These are phyloP conservation scores for Peromyscus attwateri DNA, from an alignment of 2,797 vertebrate species.

Conservation along the genomic window DNA sequence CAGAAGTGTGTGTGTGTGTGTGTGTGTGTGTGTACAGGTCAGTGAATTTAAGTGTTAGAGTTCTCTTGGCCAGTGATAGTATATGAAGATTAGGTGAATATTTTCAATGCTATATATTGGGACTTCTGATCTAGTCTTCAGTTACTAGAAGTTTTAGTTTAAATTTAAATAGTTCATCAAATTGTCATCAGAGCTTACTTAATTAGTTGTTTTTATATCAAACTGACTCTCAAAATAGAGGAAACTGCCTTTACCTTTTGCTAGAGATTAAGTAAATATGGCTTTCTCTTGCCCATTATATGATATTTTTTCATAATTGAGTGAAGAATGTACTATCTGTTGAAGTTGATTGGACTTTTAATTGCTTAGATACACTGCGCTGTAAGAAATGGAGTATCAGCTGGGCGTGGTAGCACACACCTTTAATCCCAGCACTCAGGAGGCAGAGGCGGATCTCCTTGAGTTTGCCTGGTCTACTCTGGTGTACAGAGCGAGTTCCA, in stretches of 20 bases:
- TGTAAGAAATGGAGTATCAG: slow-evolving; percentile 40
- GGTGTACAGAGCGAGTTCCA: too few species aligned
- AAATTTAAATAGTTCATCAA: slow-evolving; percentile 37
- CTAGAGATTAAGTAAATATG: slow-evolving; percentile 50
- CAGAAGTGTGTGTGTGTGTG: neutral
- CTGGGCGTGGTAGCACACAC: too few species aligned
- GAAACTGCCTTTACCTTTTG: slow-evolving; percentile 44
- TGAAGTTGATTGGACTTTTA: slow-evolving; percentile 53
- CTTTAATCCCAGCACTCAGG: too few species aligned
- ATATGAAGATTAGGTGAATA: slow-evolving; percentile 48
- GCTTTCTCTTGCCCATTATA: slow-evolving; percentile 44
- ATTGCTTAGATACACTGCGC: slow-evolving; percentile 47
- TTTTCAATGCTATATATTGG: slow-evolving; percentile 48
- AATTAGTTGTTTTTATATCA: slow-evolving; percentile 62
- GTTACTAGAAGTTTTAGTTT: slow-evolving; percentile 35
- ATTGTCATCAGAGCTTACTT: slow-evolving; percentile 33
- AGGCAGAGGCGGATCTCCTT: neutral
- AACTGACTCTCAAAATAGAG: slow-evolving; percentile 56
- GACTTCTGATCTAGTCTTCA: slow-evolving; percentile 20
- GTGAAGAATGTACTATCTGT: slow-evolving; percentile 44
- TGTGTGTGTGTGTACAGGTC: neutral
- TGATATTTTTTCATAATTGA: slow-evolving; percentile 16
- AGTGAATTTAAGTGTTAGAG: slow-evolving; percentile 36
- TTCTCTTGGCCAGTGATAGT: neutral
- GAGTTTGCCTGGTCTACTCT: too few species aligned